Base-by-base conservation (phyloP, 2,797 vertebrate genomes). In the Arnoldichthys spilopterus region DNA sequence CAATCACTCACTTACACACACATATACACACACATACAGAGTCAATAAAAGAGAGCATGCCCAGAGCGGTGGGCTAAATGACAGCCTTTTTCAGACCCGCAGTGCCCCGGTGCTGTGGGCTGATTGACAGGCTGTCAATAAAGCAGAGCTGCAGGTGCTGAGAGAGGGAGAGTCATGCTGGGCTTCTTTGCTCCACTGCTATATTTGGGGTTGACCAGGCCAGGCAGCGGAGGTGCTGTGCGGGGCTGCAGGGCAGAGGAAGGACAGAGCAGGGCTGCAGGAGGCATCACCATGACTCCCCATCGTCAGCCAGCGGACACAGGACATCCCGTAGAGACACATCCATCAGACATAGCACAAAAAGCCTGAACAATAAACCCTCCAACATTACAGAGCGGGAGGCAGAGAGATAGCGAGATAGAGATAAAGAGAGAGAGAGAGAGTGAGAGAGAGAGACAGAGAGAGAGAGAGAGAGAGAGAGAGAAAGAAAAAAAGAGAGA, bases 81-180 rank as follows among this genome's bases (percentile, higher is more conserved):
- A 83, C 67, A 73, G 72, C 40, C 76, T 81, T 69, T 74, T 73
- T 49, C 78, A 85, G 75, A 72, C 83, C 73, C 71, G 45, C 74
- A 71, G 8, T 28, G 51, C 74, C 81, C 74, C 16, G 22, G 81
- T 79, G 88, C 87, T 87, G 90, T 86, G 91, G 88, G 82, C 92
- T 90, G 84, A 90, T 88, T 88, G 86, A 92, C 86, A 88, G 87
- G 89, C 91, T 85, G 77, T 89, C 91, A 92, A 89, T 87, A 87
- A 91, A 81, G 83, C 87, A 84, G 85, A 88, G 88, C 85, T 26
- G 88, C 20, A 88, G 86, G 81, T 87, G 79, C 80, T 83, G 77
- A 74, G 70, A 83, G 80, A 85, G 66, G 78, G 68, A 84, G 87
- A 90, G 87, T 59, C 86, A 85, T 20, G 74, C 51, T 51, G 85